Base-by-base conservation (phyloP, 2,888 invertebrate genomes). In the Sycophila texana region DNA sequence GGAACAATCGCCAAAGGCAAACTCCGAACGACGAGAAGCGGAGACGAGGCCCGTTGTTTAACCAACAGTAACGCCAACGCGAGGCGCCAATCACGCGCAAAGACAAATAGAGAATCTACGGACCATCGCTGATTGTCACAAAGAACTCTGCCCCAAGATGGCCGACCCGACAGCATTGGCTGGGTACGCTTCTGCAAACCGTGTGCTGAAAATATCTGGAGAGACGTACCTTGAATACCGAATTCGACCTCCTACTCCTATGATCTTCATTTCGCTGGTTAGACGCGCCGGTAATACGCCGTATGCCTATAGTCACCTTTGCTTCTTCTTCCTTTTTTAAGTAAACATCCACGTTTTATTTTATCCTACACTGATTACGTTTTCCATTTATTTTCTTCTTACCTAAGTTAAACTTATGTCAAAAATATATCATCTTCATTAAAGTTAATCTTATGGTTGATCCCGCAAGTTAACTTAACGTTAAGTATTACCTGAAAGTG, bases 41-140 rank as follows among this genome's bases (percentile, higher is more conserved):
- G 53, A 77, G 81, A 77, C 26, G 67, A 73, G 72, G 60, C 30
- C 22, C 47, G 80, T 80, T 77, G 72, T 77, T 80, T 77, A 84
- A 83, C 85, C 84, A 85, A 85, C 83, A 83, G 85, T 82, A 84
- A 84, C 84, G 84, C 83, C 84, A 86, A 86, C 86, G 85, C 86
- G 84, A 88, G 88, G 88, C 88, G 88, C 88, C 89, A 89, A 89
- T 89, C 89, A 89, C 89, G 88, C 87, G 88, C 88, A 86, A 89
- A 89, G 87, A 87, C 87, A 89, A 89, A 89, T 88, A 88, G 83
- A 84, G 84, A 82, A 74, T 80, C 87, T 86, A 86, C 84, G 86
- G 88, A 88, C 88, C 87, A 86, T 85, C 86, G 85, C 85, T 89
- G 89, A 89, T 89, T 89, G 89, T 86, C 83, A 85, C 86, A 84